A percentile compares a stretch with the other conserved stretches of the same genome.
phyloP scores from a whole-genome alignment of 2,888 invertebrate genomes.

The Philonicus albiceps region DNA sequence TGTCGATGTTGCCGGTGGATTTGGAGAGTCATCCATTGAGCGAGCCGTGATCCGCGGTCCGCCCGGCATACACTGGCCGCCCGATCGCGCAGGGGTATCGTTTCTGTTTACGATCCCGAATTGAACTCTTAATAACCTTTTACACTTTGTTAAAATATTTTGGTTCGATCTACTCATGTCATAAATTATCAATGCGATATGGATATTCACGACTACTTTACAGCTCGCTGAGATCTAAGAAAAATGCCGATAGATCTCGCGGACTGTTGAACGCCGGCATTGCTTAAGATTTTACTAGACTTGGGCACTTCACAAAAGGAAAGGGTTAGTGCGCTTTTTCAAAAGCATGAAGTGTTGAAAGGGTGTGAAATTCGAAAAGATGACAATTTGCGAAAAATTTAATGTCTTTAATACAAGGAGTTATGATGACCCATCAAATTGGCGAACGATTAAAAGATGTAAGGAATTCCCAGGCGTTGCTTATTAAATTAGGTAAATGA shows the following conservation, averaged over 20 bases:
- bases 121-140: constrained; percentile 45
- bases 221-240: constrained; percentile 32
- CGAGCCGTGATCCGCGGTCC: neutral
- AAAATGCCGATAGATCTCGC: constrained; percentile 11
- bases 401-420: neutral
- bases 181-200: constrained; percentile 36
- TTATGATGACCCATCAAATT: neutral
- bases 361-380: neutral
- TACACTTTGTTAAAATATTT: constrained; percentile 43
- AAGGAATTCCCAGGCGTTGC: neutral
- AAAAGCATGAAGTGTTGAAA: neutral
- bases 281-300: neutral
- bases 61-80: neutral
- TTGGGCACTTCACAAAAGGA: neutral
- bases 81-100: neutral
- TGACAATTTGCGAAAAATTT: neutral
- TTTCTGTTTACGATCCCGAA: constrained; percentile 36
- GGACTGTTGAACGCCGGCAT: neutral
- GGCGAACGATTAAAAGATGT: neutral
- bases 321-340: neutral
- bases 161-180: constrained; percentile 37
- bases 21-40: constrained; percentile 37
- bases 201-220: constrained; percentile 40
- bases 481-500: constrained; percentile 2
- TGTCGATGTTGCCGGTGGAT: constrained; percentile 3